Conservation (phyloP, 1,140 invertebrate genomes). For the Pararge aegeria region DNA sequence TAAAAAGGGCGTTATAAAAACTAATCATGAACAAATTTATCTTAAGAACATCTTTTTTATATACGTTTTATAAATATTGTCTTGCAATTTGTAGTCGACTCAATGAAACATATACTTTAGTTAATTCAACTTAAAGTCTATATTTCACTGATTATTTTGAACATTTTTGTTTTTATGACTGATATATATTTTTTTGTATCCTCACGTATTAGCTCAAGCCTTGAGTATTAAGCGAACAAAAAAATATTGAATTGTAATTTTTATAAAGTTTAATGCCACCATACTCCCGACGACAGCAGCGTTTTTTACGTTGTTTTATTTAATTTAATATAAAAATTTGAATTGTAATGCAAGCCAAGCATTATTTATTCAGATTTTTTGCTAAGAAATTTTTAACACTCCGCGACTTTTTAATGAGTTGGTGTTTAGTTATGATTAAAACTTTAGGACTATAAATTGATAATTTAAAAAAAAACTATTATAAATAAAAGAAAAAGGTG, state of each 20-base stretch:
- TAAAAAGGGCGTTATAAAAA: background rate
- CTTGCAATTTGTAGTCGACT: background rate
- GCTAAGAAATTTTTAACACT: too few relatives aligned
- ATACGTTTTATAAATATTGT: constrained; percentile 24
- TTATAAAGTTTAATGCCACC: constrained; percentile 1
- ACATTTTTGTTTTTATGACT: constrained; percentile 10
- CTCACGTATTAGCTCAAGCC: constrained; percentile 14
- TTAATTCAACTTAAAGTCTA: background rate
- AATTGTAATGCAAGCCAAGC: too few relatives aligned
- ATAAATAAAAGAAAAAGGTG: too few relatives aligned
- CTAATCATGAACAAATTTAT: constrained; percentile 50
- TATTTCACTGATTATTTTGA: constrained; percentile 5
- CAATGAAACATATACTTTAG: background rate
- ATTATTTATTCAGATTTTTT: too few relatives aligned
- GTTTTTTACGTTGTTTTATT: background rate
- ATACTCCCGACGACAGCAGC: constrained; percentile 4
- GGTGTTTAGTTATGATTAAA: too few relatives aligned
- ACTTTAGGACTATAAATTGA: too few relatives aligned
- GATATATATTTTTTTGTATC: constrained; percentile 7
- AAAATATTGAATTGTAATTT: constrained; percentile 1
- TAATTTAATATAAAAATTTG: background rate
- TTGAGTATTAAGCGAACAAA: constrained; percentile 15
- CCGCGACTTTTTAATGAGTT: too few relatives aligned
- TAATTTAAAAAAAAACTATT: too few relatives aligned
- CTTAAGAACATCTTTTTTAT: constrained; percentile 34